These are phyloP conservation scores for Alethe diademata DNA, from an alignment of 2,113 vertebrate species.

Conservation along the genomic window DNA sequence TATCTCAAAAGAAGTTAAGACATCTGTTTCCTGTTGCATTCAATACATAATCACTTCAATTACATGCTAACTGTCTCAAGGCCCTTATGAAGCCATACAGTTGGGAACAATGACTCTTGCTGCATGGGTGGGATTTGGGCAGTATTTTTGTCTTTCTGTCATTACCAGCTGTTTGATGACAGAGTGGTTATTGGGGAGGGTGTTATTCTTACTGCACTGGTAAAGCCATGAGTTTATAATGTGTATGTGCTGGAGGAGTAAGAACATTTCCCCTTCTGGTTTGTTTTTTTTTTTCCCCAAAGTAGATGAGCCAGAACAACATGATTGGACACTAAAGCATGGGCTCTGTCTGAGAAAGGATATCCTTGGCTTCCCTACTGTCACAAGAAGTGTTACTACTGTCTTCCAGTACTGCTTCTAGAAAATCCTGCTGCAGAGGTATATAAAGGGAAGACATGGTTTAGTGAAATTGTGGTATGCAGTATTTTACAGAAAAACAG, in stretches of 20 bases:
- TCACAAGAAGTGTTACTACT: neutral
- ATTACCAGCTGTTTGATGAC: constrained; percentile 14
- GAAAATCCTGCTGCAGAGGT: neutral
- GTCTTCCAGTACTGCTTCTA: neutral
- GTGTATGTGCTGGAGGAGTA: neutral
- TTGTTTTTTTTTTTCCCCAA: neutral
- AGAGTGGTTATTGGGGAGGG: neutral
- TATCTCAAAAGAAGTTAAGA: neutral
- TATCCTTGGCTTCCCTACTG: neutral
- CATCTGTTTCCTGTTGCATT: constrained; percentile 50
- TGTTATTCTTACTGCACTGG: neutral
- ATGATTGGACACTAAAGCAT: neutral
- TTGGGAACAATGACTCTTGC: constrained; percentile 17
- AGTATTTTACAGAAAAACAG: neutral
- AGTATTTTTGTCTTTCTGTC: neutral
- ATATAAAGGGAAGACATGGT: neutral
- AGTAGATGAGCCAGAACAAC: neutral
- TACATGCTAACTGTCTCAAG: neutral
- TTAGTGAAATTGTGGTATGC: neutral
- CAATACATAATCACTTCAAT: constrained; percentile 28
- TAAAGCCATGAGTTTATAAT: neutral
- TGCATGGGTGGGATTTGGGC: neutral
- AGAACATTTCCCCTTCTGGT: neutral
- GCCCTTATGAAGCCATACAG: neutral
- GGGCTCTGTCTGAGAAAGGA: neutral